These are phyloP conservation scores for Drosophila saltans DNA, from an alignment of 1,140 invertebrate genomes.

Conservation along the genomic window DNA sequence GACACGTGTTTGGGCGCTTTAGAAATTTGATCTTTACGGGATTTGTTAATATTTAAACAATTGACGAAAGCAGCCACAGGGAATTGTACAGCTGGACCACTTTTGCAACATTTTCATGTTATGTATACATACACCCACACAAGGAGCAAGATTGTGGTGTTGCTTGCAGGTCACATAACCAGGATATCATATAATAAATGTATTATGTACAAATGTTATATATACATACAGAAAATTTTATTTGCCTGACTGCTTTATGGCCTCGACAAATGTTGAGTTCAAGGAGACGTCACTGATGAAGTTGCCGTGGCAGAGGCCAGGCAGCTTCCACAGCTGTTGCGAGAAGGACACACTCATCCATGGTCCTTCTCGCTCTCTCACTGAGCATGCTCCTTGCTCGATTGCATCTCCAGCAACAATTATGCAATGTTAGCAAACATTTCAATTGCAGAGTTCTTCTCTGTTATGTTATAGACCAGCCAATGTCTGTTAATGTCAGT, in stretches of 20 bases:
- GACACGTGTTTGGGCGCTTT: background rate
- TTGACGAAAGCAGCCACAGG: background rate
- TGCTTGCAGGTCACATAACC: conserved; percentile 4
- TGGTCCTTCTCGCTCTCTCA: conserved; percentile 4
- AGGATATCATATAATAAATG: conserved; percentile 10
- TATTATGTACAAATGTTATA: conserved; percentile 14
- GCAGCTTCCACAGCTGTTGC: conserved; percentile 67
- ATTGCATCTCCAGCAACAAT: conserved; percentile 58
- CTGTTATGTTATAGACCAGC: conserved; percentile 30
- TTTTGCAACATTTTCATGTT: conserved; percentile 41
- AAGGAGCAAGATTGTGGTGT: background rate
- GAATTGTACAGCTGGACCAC: conserved; percentile 26
- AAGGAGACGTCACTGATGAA: conserved; percentile 75
- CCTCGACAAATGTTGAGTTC: conserved; percentile 78
- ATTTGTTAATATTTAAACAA: conserved; percentile 52
- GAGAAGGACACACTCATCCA: conserved; percentile 44
- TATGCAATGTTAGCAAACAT: conserved; percentile 64
- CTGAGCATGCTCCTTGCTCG: conserved; percentile 12
- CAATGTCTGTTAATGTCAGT: conserved; percentile 40
- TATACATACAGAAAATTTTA: conserved; percentile 6
- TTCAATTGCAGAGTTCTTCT: conserved; percentile 4
- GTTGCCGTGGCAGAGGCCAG: conserved; percentile 35
- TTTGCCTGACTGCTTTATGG: conserved; percentile 24
- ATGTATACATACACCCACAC: background rate
- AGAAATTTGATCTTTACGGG: conserved; percentile 40